Evolutionary conservation across 2,888 invertebrate genomes (phyloP).

Genomic region (Ectemnius lituratus): DNA sequence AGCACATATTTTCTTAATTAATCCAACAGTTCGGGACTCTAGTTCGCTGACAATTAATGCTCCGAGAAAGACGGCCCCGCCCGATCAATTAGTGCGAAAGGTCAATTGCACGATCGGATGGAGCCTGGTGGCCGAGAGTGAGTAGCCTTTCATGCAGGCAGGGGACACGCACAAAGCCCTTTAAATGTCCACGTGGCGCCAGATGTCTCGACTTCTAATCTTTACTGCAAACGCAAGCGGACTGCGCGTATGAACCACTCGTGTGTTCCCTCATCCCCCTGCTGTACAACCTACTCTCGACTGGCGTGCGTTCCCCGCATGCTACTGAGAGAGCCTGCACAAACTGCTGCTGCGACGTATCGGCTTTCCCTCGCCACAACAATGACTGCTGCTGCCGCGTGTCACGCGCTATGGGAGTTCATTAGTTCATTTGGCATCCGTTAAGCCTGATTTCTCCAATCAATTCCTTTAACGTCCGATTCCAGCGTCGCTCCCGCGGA

Average conservation of each 20-base stretch:
- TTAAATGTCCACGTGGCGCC: conserved; percentile 62
- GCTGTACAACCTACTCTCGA: background rate
- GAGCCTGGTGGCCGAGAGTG: background rate
- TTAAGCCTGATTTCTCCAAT: no score
- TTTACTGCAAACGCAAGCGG: conserved; percentile 48
- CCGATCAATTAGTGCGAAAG: background rate
- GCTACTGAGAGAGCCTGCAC: no score
- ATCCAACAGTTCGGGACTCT: no score
- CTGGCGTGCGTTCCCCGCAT: no score
- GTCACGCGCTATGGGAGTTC: no score
- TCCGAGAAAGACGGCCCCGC: no score
- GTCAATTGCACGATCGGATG: background rate
- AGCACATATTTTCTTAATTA: no score
- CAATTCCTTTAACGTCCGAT: no score
- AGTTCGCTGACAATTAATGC: no score
- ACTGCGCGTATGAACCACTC: conserved; percentile 14
- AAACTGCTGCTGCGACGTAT: background rate
- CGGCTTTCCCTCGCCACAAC: background rate
- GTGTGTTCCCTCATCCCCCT: background rate
- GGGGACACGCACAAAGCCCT: conserved; percentile 18
- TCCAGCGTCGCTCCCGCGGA: no score
- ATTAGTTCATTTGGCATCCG: no score
- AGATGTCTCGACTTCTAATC: conserved; percentile 70
- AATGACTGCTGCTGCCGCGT: background rate
- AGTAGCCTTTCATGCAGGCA: background rate